Percentiles rank a stretch among this genome's conserved stretches.
Conservation (phyloP, 1,140 invertebrate species). For the Babylonia areolata region DNA sequence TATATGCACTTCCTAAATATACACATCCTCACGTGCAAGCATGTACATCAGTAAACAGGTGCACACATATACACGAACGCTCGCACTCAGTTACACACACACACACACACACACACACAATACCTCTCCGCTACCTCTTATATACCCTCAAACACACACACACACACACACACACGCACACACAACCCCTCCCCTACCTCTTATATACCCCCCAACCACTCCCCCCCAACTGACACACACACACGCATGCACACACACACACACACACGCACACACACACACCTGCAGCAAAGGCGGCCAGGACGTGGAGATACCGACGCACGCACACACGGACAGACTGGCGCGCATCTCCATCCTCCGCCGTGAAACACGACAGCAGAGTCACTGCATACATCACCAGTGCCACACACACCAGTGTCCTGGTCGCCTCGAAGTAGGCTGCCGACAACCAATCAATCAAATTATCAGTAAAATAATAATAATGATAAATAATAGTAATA, state of each 20-base stretch:
- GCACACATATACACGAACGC: conserved; percentile 11
- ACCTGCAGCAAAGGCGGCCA: not conserved
- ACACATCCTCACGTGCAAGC: conserved; percentile 1
- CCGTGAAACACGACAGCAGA: conserved; percentile 8
- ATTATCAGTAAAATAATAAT: not conserved
- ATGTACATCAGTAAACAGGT: not conserved
- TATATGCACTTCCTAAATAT: too few relatives aligned
- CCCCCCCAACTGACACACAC: too few relatives aligned
- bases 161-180: not conserved
- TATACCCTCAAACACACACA: conserved; percentile 7
- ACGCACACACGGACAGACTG: not conserved
- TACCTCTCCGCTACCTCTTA: too few relatives aligned
- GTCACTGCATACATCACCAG: not conserved
- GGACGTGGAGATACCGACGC: not conserved
- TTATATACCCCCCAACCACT: too few relatives aligned
- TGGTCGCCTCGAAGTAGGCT: not conserved
- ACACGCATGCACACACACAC: too few relatives aligned
- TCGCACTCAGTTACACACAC: conserved; percentile 18
- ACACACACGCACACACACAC: too few relatives aligned
- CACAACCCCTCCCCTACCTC: too few relatives aligned
- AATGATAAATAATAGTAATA: not conserved
- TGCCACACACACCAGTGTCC: not conserved
- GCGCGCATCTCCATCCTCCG: not conserved
- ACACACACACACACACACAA: conserved; percentile 17
- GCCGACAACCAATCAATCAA: not conserved